Percentiles rank a stretch among this genome's conserved stretches.
Conservation (phyloP, 1,140 invertebrate species). For the Monomorium pharaonis region DNA sequence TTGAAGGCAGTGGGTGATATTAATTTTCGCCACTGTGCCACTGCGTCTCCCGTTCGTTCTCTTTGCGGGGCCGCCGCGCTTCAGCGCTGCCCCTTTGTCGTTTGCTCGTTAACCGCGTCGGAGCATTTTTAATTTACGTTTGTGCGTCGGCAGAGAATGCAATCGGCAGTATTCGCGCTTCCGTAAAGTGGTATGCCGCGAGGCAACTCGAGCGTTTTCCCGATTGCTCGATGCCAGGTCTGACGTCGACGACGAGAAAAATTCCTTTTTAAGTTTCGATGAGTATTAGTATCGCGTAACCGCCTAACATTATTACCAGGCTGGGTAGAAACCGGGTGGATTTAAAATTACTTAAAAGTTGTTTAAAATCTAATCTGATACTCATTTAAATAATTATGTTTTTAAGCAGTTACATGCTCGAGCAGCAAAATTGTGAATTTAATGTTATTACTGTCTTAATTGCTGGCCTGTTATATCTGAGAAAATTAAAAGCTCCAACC, state of each 20-base stretch:
- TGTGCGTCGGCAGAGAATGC: slow-evolving; percentile 63
- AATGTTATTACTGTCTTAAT: background rate
- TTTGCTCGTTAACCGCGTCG: slow-evolving; percentile 77
- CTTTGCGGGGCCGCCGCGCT: slow-evolving; percentile 67
- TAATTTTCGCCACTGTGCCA: slow-evolving; percentile 75
- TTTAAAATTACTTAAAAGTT: background rate
- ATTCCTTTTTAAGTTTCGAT: slow-evolving; percentile 27
- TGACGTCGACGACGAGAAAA: background rate
- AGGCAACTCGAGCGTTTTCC: slow-evolving; percentile 24
- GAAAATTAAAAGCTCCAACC: background rate
- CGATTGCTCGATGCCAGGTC: slow-evolving; percentile 1
- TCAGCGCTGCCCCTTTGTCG: slow-evolving; percentile 76
- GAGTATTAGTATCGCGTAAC: background rate
- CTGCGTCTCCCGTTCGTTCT: slow-evolving; percentile 66
- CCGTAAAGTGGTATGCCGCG: slow-evolving; percentile 17
- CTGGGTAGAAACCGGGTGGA: background rate
- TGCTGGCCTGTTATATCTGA: background rate
- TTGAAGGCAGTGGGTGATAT: slow-evolving; percentile 68
- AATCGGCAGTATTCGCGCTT: slow-evolving; percentile 65
- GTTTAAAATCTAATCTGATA: background rate
- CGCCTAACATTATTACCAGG: background rate
- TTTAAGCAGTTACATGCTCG: background rate
- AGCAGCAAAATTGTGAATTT: background rate
- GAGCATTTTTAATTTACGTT: slow-evolving; percentile 81
- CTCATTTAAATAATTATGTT: background rate